Base-by-base conservation (phyloP, 2,113 vertebrate species). In the Calidris pygmaea region DNA sequence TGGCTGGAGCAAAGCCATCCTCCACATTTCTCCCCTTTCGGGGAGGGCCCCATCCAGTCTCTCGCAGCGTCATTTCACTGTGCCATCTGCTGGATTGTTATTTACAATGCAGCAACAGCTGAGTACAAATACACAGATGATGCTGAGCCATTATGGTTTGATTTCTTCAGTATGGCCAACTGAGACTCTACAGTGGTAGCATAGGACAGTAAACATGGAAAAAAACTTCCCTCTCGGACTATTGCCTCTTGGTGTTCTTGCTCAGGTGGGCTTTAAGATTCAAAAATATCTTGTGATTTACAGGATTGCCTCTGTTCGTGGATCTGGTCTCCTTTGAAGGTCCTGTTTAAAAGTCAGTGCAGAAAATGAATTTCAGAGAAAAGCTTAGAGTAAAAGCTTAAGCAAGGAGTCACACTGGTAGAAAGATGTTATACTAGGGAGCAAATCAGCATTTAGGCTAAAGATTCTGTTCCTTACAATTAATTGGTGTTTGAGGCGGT, bases 71-170 rank as follows among this genome's bases (percentile, higher is more conserved):
- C 95, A 13, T 74, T 90, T 87, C 43, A 27, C 39, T 86, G 65
- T 96, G 89, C 97, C 97, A 98, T 93, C 97, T 98, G 73, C 96
- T 96, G 98, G 97, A 85, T 29, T 56, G 2, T 67, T 79, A 9
- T 68, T 47, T 53, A 41, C 59, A 90, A 4, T 60, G 47, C 95
- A 71, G 32, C n/a, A 74, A 30, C n/a, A 16, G 30, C 17, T 1
- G 21, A 27, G 16, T 13, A 7, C 15, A 29, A 47, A 26, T 26
- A 34, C 3, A 9, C 1, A 8, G 63, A 34, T 22, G n/a, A 18
- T 75, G 45, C 74, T 32, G 18, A 83, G 41, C 53, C 29, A 6
- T 43, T 47, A 26, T 3, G 2, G 29, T 47, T 47, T 47, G 48
- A 22, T 84, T 75, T 60, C 48, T 82, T 80, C 58, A 10, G 1